Percentiles rank a stretch among this genome's conserved stretches.
These are phyloP conservation scores for Hyperopisus bebe DNA, from an alignment of 2,113 vertebrate species.

Conservation along the genomic window DNA sequence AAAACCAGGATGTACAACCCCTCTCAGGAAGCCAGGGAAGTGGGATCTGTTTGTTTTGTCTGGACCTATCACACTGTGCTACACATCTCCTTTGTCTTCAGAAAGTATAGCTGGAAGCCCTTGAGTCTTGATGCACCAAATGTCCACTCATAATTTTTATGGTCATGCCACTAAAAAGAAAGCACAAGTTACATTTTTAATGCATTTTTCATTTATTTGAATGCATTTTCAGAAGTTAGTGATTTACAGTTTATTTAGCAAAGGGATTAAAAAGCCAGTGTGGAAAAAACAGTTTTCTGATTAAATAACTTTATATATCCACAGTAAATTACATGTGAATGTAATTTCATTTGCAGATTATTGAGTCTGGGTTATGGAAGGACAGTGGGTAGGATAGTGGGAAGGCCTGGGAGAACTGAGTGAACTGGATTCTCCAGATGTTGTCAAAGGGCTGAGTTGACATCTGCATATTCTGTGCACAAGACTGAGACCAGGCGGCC, in stretches of 20 bases:
- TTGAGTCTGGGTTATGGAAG: not conserved
- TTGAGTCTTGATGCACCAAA: not conserved
- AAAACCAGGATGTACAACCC: not conserved
- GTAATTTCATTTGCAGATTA: not conserved
- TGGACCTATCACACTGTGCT: not conserved
- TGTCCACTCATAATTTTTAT: not conserved
- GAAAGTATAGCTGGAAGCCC: not conserved
- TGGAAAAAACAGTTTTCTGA: not conserved
- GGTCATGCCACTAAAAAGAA: not conserved
- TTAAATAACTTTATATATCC: not conserved
- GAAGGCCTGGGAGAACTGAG: not conserved
- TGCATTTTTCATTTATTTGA: not conserved
- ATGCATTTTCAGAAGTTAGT: not conserved
- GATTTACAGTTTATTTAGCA: not conserved
- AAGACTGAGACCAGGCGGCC: not conserved
- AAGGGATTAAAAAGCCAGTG: not conserved
- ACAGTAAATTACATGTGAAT: not conserved
- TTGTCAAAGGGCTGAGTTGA: not conserved
- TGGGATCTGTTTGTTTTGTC: not conserved
- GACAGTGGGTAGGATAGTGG: not conserved
- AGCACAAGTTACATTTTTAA: not conserved
- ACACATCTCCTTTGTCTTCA: not conserved
- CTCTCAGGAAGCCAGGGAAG: not conserved
- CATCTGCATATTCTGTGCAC: not conserved
- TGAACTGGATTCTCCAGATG: not conserved